A percentile compares a stretch with the other conserved stretches of the same genome.
phyloP scores from a whole-genome alignment of 2,888 invertebrate species.

The Odontomyia ornata region DNA sequence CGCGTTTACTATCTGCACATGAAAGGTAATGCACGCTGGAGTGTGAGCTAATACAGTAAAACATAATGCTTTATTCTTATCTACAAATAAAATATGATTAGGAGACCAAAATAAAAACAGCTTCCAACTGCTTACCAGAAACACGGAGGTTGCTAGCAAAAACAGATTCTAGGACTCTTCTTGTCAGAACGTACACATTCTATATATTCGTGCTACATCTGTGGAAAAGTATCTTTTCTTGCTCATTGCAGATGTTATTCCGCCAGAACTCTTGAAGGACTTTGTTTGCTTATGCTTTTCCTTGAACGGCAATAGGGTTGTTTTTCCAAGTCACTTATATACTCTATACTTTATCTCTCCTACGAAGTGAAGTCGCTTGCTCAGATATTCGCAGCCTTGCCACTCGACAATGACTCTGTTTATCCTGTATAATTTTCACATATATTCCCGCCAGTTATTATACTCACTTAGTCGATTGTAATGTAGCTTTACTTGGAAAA shows the following conservation, averaged over 20 bases:
- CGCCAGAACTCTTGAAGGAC: not conserved
- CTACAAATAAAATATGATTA: constrained; percentile 45
- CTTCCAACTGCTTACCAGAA: constrained; percentile 4
- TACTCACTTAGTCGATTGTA: constrained; percentile 50
- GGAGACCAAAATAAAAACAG: not conserved
- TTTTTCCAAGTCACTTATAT: constrained; percentile 11
- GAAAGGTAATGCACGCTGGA: constrained; percentile 41
- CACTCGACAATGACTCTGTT: constrained; percentile 47
- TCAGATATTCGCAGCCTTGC: not conserved
- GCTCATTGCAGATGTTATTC: constrained; percentile 22
- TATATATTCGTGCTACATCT: constrained; percentile 15
- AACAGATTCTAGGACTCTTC: constrained; percentile 22
- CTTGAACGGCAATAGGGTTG: constrained; percentile 19
- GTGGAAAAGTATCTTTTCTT: constrained; percentile 42
- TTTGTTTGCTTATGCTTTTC: constrained; percentile 34
- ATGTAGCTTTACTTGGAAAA: constrained; percentile 37
- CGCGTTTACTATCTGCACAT: constrained; percentile 46
- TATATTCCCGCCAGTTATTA: constrained; percentile 51
- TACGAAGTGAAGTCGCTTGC: not conserved
- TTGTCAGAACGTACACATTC: no score
- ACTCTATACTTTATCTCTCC: not conserved
- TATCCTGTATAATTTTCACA: constrained; percentile 52
- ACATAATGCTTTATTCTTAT: constrained; percentile 46
- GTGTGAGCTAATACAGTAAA: constrained; percentile 6
- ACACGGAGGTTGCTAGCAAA: not conserved